A percentile compares a stretch with the other conserved stretches of the same genome.
Evolutionary conservation across 2,888 invertebrate species (phyloP).

Genomic region (Lypha dubia): DNA sequence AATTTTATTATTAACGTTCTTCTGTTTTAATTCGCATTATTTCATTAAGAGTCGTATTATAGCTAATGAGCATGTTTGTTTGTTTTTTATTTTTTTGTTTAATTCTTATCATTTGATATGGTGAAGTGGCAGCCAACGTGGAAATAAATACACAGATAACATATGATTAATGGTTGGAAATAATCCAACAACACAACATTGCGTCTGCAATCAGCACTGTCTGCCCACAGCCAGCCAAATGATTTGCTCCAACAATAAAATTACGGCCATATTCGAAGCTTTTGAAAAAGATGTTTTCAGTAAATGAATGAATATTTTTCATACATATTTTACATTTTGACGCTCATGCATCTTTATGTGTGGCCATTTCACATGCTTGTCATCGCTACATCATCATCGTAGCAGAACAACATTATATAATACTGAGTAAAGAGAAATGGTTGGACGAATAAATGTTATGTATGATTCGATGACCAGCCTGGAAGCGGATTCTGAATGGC

Average conservation of each 20-base stretch:
- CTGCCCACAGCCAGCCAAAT: background rate
- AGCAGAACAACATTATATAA: background rate
- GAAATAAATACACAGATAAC: conserved; percentile 61
- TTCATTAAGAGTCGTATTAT: conserved; percentile 10
- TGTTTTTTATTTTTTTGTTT: no score
- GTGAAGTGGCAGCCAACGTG: conserved; percentile 27
- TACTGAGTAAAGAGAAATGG: background rate
- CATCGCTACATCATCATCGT: conserved; percentile 56
- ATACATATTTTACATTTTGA: conserved; percentile 34
- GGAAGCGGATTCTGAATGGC: conserved; percentile 10
- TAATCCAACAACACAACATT: conserved; percentile 61
- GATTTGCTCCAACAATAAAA: conserved; percentile 11
- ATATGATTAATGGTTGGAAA: conserved; percentile 71
- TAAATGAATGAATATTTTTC: conserved; percentile 27
- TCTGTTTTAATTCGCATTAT: conserved; percentile 9
- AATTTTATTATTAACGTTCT: conserved; percentile 1
- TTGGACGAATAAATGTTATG: background rate
- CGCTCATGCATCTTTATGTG: conserved; percentile 58
- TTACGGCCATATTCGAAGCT: conserved; percentile 40
- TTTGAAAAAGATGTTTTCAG: conserved; percentile 6
- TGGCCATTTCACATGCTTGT: conserved; percentile 67
- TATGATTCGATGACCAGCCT: conserved; percentile 14
- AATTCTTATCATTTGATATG: conserved; percentile 62
- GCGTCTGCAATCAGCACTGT: background rate
- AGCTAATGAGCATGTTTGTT: conserved; percentile 35